Base-by-base conservation (phyloP, 2,888 invertebrate species). In the Napeogenes inachia region DNA sequence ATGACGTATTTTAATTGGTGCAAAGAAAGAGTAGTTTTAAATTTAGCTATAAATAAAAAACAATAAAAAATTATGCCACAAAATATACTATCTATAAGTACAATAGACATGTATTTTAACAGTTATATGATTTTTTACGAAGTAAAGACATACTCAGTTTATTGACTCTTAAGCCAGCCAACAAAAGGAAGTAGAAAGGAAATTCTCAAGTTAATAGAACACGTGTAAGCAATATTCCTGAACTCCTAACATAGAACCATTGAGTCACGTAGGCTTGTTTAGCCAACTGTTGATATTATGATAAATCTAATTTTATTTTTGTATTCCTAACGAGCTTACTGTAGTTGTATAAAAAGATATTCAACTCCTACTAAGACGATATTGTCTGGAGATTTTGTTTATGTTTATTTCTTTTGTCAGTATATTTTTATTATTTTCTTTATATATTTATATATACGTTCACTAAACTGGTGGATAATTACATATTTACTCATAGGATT, bases 191-290 rank as follows among this genome's bases (percentile, higher is more conserved):
- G 13, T 30, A 21, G 30, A 38, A 6, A 33, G 50, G 30, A 56
- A 33, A 8, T 47, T 38, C 57, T 63, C 58, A 64, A 64, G 56
- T 59, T 67, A 67, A 65, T 67, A 53, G 54, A 33, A 59, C 70
- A 70, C 70, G 69, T 70, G 63, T 62, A 56, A 56, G 67, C 66
- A 64, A 69, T 70, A 69, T 64, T 67, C 62, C 66, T 62, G 55
- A 59, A 59, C 54, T 54, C 66, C 60, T 65, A 65, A 63, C 68
- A 68, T 64, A 66, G 55, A 64, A 55, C 59, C 67, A 66, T 62
- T 63, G 63, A 62, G 61, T 66, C 70, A 70, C 70, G 70, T 69
- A 63, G 59, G 38, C 57, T 60, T 53, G 63, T 60, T 62, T 60
- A 61, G 59, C 62, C 57, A 57, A 54, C 60, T 64, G 38, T 58